These are phyloP conservation scores for Ranitomeya variabilis DNA, from an alignment of 2,113 vertebrate species.

Conservation along the genomic window DNA sequence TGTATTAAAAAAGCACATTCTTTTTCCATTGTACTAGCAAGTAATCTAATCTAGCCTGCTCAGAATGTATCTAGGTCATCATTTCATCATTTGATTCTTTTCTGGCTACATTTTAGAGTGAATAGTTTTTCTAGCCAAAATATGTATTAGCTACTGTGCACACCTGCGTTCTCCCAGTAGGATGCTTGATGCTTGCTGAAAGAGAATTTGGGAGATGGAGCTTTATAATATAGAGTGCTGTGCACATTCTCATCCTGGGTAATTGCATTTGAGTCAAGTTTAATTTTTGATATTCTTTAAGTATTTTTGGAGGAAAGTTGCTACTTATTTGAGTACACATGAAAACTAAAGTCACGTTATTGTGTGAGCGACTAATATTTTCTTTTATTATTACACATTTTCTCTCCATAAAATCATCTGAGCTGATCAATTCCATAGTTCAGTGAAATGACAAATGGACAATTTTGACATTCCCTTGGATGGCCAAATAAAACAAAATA, in stretches of 20 bases:
- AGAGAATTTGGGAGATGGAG: conserved; percentile 40
- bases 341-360: neutral
- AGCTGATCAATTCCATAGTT: neutral
- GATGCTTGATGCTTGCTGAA: conserved; percentile 42
- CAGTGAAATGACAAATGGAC: neutral
- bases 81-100: conserved; percentile 39
- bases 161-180: conserved; percentile 55
- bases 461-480: neutral
- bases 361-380: neutral
- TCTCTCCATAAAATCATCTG: neutral
- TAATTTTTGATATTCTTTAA: conserved; percentile 7
- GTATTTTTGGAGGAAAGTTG: neutral
- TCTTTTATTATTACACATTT: neutral
- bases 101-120: conserved; percentile 32
- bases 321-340: neutral
- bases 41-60: conserved; percentile 17
- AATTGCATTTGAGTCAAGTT: neutral
- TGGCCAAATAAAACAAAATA: neutral
- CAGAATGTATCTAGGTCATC: conserved; percentile 52
- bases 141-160: conserved; percentile 55
- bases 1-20: neutral
- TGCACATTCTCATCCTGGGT: conserved; percentile 19
- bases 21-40: conserved; percentile 13
- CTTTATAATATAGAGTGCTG: conserved; percentile 30
- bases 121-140: conserved; percentile 55